These are phyloP conservation scores for Oreochromis spilurus DNA, from an alignment of 2,113 vertebrate genomes.

Conservation along the genomic window DNA sequence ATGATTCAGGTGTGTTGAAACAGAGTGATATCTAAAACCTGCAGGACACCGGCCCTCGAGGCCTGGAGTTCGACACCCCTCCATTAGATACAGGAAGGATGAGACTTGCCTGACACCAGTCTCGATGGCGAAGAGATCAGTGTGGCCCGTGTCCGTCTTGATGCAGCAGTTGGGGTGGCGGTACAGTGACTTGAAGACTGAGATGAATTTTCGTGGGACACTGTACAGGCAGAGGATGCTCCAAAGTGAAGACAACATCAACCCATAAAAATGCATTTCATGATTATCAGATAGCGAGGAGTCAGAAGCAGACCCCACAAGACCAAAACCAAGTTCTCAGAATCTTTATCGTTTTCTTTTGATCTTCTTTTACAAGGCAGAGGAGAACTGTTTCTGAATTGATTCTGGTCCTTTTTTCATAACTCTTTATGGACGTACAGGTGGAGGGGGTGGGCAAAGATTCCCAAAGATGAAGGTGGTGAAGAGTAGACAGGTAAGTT, in stretches of 20 bases:
- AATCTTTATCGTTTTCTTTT: not conserved
- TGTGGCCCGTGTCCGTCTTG: not conserved
- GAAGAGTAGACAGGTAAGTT: not conserved
- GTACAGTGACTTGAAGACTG: not conserved
- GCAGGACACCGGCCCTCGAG: not conserved
- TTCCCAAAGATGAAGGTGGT: not conserved
- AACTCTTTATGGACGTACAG: not conserved
- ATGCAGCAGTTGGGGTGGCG: not conserved
- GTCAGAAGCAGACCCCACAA: not conserved
- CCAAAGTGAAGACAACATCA: not conserved
- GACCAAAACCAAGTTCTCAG: not conserved
- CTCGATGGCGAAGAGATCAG: no score
- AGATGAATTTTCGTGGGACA: not conserved
- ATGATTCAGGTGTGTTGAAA: rapidly evolving
- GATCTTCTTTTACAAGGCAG: not conserved
- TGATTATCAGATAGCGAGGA: not conserved
- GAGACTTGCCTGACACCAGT: no score
- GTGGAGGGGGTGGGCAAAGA: not conserved
- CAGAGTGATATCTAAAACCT: not conserved
- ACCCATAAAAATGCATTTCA: not conserved
- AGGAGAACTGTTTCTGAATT: not conserved
- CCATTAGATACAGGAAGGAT: no score
- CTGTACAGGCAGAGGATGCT: rapidly evolving
- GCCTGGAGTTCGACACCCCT: no score
- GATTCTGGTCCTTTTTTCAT: not conserved